phyloP scores from a whole-genome alignment of 2,113 vertebrate genomes.

The Baryphthengus martii region DNA sequence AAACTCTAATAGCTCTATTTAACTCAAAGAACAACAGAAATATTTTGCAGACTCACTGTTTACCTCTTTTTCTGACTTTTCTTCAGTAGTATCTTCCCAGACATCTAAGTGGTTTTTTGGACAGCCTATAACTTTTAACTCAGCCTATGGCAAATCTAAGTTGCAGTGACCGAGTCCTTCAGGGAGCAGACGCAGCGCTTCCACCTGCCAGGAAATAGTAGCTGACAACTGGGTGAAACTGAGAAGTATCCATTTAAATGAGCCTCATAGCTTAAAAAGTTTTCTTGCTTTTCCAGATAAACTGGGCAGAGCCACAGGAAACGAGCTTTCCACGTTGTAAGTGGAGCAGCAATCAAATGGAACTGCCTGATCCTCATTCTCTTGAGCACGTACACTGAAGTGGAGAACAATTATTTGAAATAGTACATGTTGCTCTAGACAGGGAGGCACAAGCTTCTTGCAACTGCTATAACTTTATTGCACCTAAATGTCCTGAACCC shows the following conservation, averaged over 20 bases:
- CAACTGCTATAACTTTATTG: neutral
- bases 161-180: neutral
- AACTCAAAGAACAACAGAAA: neutral
- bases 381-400: neutral
- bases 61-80: neutral
- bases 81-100: neutral
- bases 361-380: neutral
- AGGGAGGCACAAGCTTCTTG: neutral
- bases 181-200: fast-evolving
- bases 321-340: neutral
- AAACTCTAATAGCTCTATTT: neutral
- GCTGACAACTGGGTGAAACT: neutral
- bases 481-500: neutral
- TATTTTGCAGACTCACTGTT: neutral
- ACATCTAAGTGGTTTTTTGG: neutral
- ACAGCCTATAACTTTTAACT: neutral
- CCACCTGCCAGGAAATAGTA: neutral
- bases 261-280: neutral
- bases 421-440: neutral
- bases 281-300: neutral
- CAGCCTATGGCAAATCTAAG: neutral
- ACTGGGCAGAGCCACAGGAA: neutral
- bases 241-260: neutral
- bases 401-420: neutral
- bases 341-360: neutral